Evolutionary conservation across 2,888 invertebrate genomes (phyloP).

Genomic region (Pristionchus exspectatus): DNA sequence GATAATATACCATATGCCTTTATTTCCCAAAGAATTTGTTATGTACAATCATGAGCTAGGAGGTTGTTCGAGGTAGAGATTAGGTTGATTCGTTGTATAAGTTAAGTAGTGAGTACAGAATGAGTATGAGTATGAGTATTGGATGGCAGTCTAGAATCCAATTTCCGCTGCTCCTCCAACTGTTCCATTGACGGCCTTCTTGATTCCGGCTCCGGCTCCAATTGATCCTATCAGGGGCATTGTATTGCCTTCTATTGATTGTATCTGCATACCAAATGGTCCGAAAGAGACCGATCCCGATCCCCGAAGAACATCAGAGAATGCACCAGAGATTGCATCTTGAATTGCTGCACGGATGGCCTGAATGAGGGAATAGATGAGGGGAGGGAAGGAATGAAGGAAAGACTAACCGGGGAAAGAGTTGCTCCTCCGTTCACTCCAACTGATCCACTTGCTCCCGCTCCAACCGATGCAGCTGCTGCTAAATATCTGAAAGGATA

Average conservation of each 20-base stretch:
- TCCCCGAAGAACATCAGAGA: neutral
- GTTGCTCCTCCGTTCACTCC: neutral
- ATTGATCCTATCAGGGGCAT: neutral
- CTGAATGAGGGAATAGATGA: neutral
- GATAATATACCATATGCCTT: conserved; percentile 15
- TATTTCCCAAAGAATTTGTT: conserved; percentile 53
- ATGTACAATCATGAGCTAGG: neutral
- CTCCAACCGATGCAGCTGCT: conserved; percentile 13
- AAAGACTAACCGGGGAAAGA: neutral
- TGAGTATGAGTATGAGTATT: neutral
- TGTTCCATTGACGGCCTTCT: conserved; percentile 16
- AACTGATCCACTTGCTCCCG: neutral
- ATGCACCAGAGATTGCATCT: neutral
- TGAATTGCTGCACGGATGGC: conserved; percentile 2
- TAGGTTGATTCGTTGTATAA: neutral
- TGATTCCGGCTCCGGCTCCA: conserved; percentile 2
- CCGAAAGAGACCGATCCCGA: neutral
- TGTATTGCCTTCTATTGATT: neutral
- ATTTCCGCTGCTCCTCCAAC: conserved; percentile 3
- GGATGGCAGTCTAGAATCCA: neutral
- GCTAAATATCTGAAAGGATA: neutral
- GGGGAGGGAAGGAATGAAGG: too few relatives aligned
- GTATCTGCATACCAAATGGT: neutral
- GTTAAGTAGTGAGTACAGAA: neutral
- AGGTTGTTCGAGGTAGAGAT: conserved; percentile 17